Evolutionary conservation across 2,113 vertebrate species (phyloP), one percentile per base, ranked within the genome.

Genomic region (Bos indicus): DNA sequence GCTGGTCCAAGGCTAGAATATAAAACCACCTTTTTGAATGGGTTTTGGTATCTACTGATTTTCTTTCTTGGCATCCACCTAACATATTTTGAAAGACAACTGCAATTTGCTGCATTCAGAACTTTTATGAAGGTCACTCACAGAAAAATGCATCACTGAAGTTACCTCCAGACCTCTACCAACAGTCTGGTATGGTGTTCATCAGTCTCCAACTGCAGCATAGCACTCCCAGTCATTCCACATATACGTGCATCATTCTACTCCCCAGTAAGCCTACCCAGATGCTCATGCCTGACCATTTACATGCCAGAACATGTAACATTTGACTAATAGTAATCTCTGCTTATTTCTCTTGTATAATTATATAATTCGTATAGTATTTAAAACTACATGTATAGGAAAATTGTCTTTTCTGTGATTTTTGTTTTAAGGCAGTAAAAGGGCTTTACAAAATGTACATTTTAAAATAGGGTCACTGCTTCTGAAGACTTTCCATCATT

Each of bases 41-140:
- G 3, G 16, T 93, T 90, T 95, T 90, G 88, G 56, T 48, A 81
- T 23, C 59, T 17, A 60, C 25, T 64, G n/a, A 74, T 93, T 40
- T 94, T 74, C 86, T 88, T 94, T 71, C 33, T 71, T 94, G 36
- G n/a, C 93, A 95, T 48, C 16, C 5, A 91, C 48, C 8, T 56
- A 93, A 77, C 2, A 2, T 93, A 71, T 40, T 83, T 89, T 82
- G 56, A 85, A 36, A 85, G 46, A 94, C 77, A 48, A 64, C 0
- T 60, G 3, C 3, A 62, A 25, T 48, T 87, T 36, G 23, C 46
- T 62, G 16, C 19, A 1, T 88, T 97, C 23, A 62, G 57, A 57
- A 89, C 19, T 51, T 94, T 85, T 17, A 48, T 40, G 33, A 59
- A 93, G 57, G 71, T 64, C 71, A 51, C 77, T 81, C 23, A 60